Base-by-base conservation (phyloP, 2,113 vertebrate genomes). In the Hippocampus comes region DNA sequence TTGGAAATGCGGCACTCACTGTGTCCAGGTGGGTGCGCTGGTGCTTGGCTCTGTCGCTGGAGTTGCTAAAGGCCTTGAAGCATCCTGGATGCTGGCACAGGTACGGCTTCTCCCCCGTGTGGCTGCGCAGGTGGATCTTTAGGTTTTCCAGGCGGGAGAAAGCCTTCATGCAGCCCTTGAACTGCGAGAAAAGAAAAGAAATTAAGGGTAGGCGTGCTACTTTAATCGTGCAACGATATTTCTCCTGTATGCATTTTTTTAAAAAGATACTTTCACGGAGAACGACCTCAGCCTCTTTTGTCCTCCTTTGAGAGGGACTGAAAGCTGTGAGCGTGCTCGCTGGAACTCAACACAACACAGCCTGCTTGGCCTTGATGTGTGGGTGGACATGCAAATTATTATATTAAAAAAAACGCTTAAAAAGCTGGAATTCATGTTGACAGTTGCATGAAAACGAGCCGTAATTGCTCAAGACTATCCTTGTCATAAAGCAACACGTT, bases 51-150 rank as follows among this genome's bases (percentile, higher is more conserved):
- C 97, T 93, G 86, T 99, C 97, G 0, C 97, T 99, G 75, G 96
- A 98, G 93, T 99, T 99, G 89, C 96, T 99, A 94, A 99, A 99
- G 0, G 97, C 95, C 89, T 99, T 99, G 88, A 93, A 92, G 86
- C 97, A 99, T 79, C 95, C 95, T 0, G 94, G 94, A 71, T 98
- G 94, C 77, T 97, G 97, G 87, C 97, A 99, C 41, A 94, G 76
- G 66, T 99, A 99, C 0, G 97, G 97, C 65, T 97, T 98, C 80
- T 99, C 97, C 21, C 97, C 97, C 0, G 97, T 99, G 84, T 99
- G 97, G 84, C 96, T 98, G 63, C 97, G 92, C 78, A 97, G 90
- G 77, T 99, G 97, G 88, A 99, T 99, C 89, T 99, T 99, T 77
- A 99, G 94, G 80, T 99, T 99, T 90, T 99, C 97, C 6, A 98